Percentiles rank a stretch among this genome's conserved stretches.
Evolutionary conservation across 2,113 vertebrate species (phyloP).

Genomic region (Semnornis frantzii): DNA sequence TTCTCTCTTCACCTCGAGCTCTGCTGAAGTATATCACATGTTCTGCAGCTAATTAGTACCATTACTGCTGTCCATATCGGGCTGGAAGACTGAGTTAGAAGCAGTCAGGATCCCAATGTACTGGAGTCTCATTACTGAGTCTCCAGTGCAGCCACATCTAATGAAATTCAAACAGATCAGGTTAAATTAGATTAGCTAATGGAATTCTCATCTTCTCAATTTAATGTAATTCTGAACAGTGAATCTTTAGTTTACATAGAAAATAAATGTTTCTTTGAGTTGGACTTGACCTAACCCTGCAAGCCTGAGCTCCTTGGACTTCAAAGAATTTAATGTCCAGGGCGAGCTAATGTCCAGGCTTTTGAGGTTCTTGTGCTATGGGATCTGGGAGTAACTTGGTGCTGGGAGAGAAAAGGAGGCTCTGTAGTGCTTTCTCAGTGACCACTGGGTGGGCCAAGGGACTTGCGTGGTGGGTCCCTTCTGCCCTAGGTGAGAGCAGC

Average conservation of each 20-base stretch:
- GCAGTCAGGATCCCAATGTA: background rate
- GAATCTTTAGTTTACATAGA: conserved; percentile 29
- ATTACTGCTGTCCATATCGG: conserved; percentile 20
- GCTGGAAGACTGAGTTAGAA: conserved; percentile 29
- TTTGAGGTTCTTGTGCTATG: background rate
- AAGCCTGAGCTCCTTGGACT: background rate
- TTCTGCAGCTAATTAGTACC: conserved; percentile 43
- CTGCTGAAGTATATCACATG: conserved; percentile 25
- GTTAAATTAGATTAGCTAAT: conserved; percentile 66
- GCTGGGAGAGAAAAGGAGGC: background rate
- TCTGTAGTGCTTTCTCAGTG: background rate
- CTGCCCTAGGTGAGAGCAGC: background rate
- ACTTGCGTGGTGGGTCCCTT: background rate
- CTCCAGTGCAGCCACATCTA: conserved; percentile 41
- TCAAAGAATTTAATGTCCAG: background rate
- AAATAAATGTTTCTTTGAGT: conserved; percentile 27
- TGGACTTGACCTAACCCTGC: background rate
- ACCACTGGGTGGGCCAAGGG: background rate
- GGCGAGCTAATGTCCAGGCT: background rate
- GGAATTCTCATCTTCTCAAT: conserved; percentile 41
- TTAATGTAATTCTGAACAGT: conserved; percentile 27
- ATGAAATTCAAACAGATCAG: conserved; percentile 64
- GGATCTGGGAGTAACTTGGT: background rate
- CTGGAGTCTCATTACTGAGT: conserved; percentile 49
- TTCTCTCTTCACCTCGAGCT: background rate